A percentile compares a stretch with the other conserved stretches of the same genome.
phyloP scores from a whole-genome alignment of 2,797 vertebrate genomes.

The Myotis planiceps region DNA sequence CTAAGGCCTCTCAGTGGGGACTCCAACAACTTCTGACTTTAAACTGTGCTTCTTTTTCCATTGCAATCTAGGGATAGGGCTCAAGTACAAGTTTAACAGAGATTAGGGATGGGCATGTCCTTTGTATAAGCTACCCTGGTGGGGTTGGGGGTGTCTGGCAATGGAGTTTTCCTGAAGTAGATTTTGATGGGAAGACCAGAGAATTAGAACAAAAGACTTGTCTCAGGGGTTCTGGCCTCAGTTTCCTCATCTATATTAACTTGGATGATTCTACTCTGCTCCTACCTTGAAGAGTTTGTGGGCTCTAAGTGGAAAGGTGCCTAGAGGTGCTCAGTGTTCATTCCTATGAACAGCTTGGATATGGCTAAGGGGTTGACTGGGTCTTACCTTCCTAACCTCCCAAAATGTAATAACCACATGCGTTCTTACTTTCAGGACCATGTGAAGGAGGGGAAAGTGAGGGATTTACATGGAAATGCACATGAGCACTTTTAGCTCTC shows the following conservation, averaged over 20 bases:
- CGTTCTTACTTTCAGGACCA: not conserved
- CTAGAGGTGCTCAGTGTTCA: not conserved
- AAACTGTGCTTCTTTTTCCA: not conserved
- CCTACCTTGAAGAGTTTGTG: not conserved
- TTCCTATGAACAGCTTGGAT: not conserved
- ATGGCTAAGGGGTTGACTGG: too few relatives aligned
- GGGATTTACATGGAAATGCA: not conserved
- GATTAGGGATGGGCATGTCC: not conserved
- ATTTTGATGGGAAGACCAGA: not conserved
- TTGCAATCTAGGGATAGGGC: not conserved
- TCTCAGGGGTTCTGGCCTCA: not conserved
- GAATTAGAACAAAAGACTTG: not conserved
- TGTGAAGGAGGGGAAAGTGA: not conserved
- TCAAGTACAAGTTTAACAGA: not conserved
- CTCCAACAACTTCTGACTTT: not conserved
- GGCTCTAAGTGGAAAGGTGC: not conserved
- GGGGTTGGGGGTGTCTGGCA: not conserved
- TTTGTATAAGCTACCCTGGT: not conserved
- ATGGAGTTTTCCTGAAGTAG: not conserved
- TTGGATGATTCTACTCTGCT: not conserved
- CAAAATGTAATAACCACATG: not conserved
- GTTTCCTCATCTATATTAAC: not conserved
- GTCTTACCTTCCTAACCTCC: not conserved
- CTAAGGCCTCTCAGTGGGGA: not conserved
- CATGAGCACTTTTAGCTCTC: not conserved